Evolutionary conservation across 2,888 invertebrate genomes (phyloP).

Genomic region (Stegophylla sp.): DNA sequence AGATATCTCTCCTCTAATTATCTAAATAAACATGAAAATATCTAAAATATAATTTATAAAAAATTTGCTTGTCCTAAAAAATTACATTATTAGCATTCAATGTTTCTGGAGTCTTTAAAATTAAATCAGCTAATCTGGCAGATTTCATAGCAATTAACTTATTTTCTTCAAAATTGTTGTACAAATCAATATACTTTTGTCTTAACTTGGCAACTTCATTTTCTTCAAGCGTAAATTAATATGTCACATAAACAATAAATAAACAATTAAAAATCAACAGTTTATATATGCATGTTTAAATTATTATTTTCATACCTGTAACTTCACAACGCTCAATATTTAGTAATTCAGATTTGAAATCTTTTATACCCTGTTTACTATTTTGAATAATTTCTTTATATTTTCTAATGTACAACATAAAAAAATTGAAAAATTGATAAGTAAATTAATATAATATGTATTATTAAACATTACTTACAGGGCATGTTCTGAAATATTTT

Average conservation of each 20-base stretch:
- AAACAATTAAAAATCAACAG: not conserved
- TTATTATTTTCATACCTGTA: conserved; percentile 29
- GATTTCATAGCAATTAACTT: conserved; percentile 24
- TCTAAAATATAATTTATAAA: not conserved
- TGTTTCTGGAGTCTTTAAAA: conserved; percentile 39
- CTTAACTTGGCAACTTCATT: conserved; percentile 35
- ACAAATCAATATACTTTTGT: conserved; percentile 31
- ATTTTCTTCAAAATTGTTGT: conserved; percentile 24
- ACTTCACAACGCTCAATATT: conserved; percentile 23
- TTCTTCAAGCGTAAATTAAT: not conserved
- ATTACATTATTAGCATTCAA: conserved; percentile 36
- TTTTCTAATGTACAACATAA: conserved; percentile 38
- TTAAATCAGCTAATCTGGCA: conserved; percentile 27
- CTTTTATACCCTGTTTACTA: conserved; percentile 43
- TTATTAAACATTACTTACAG: conserved; percentile 32
- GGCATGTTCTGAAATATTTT: conserved; percentile 21
- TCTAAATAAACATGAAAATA: conserved; percentile 22
- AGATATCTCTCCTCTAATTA: conserved; percentile 10
- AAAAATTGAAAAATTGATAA: too few species aligned
- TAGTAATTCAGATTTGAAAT: conserved; percentile 44
- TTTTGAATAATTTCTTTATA: conserved; percentile 53
- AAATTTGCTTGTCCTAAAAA: not conserved
- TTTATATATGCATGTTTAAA: not conserved
- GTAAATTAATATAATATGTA: not conserved
- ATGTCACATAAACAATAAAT: not conserved